Base-by-base conservation (phyloP, 1,140 invertebrate species). In the Sycophila sp. region DNA sequence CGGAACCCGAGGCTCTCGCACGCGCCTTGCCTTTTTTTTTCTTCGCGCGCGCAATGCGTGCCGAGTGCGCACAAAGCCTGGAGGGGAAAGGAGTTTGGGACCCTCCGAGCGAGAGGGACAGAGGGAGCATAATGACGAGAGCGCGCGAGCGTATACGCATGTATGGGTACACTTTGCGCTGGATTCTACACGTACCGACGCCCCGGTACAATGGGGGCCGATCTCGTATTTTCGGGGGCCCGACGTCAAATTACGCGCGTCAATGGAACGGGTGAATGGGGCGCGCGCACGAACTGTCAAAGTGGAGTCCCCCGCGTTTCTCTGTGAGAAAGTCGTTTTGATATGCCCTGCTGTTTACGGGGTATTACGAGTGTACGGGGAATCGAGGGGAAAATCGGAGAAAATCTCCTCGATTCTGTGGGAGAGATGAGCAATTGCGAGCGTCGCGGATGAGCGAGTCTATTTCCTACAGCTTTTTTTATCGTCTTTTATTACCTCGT, bases 101-200 rank as follows among this genome's bases (percentile, higher is more conserved):
- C 34, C n/a, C 26, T 55, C 28, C 40, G 62, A 58, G 34, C 73
- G 63, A 71, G 3, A 47, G 68, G 64, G 64, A 34, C 22, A 59
- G 53, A 36, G 26, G 40, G 58, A 67, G 45, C 17, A 68, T 59
- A 64, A 64, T 64, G n/a, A 36, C 19, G 17, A 32, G n/a, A 1
- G 13, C 34, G 15, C 19, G n/a, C 19, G 24, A 6, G 19, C 45
- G 55, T 19, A 2, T 32, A 15, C 38, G 22, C 22, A 2, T 67
- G 5, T 32, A n/a, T 17, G 32, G 7, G 34, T 5, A n/a, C 26
- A 62, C 24, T 53, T 62, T 69, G 83, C 81, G 84, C 83, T 83
- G 78, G 80, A 84, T 85, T 83, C n/a, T 82, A 80, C 79, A 77
- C 78, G 77, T 78, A 76, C 74, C 72, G 77, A 84, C 82, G 81